Percentiles rank a stretch among this genome's conserved stretches.
phyloP scores from a whole-genome alignment of 2,888 invertebrate genomes.

The Pasiphila rectangulata region DNA sequence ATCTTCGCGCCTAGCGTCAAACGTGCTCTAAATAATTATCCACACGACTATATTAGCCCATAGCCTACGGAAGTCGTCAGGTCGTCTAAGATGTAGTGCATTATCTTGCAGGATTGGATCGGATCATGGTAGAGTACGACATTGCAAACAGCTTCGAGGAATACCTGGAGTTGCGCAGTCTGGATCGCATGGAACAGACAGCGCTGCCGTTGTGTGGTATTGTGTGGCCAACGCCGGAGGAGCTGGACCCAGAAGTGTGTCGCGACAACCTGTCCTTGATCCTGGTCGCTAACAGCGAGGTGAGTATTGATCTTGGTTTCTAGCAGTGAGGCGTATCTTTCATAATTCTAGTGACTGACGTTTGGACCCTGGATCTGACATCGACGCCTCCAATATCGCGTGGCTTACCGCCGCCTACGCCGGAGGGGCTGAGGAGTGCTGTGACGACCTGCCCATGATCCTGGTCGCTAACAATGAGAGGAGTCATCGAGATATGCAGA shows the following conservation, averaged over 20 bases:
- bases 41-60: no score
- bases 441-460: conserved; percentile 64
- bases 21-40: no score
- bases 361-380: no score
- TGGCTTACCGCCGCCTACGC: no score
- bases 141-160: conserved; percentile 67
- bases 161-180: conserved; percentile 60
- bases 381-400: no score
- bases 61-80: no score
- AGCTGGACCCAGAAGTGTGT: conserved; percentile 42
- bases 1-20: neutral
- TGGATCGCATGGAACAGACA: conserved; percentile 83
- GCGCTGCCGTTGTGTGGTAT: conserved; percentile 79
- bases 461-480: conserved; percentile 83
- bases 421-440: no score
- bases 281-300: conserved; percentile 83
- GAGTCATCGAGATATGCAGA: no score
- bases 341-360: no score
- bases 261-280: conserved; percentile 62
- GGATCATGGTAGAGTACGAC: conserved; percentile 82
- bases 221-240: conserved; percentile 54
- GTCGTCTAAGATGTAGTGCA: no score
- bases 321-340: no score
- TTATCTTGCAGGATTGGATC: conserved; percentile 71
- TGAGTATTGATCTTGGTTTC: conserved; percentile 36